Percentiles rank a stretch among this genome's conserved stretches.
phyloP scores from a whole-genome alignment of 2,113 vertebrate genomes.

The Elaphurus davidianus region DNA sequence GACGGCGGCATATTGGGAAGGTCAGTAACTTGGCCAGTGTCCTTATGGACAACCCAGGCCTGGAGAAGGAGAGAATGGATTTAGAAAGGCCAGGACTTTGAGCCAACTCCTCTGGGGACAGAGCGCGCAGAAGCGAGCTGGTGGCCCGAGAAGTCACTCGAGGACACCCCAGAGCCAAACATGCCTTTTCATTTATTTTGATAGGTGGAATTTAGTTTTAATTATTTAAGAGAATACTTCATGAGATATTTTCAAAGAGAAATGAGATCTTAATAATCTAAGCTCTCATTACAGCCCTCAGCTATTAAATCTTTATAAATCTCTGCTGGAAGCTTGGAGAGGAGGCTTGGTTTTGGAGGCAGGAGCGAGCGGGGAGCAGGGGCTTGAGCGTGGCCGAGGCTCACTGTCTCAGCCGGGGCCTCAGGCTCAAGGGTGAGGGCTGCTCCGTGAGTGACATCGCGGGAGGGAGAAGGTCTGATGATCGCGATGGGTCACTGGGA shows the following conservation, averaged over 20 bases:
- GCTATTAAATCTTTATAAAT: constrained; percentile 45
- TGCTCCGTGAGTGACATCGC: accelerated
- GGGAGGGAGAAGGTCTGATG: not conserved
- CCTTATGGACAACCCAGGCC: not conserved
- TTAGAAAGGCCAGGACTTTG: not conserved
- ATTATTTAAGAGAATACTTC: constrained; percentile 47
- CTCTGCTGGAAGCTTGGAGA: not conserved
- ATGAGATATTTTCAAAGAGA: constrained; percentile 60
- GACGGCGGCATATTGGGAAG: not conserved
- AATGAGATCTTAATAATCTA: constrained; percentile 34
- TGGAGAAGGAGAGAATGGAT: not conserved
- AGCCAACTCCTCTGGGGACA: not conserved
- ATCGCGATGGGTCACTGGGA: not conserved
- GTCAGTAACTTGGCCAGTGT: not conserved
- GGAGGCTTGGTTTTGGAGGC: not conserved
- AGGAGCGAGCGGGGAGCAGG: accelerated
- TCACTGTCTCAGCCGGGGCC: not conserved
- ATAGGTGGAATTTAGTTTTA: constrained; percentile 39
- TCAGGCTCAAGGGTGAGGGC: not conserved
- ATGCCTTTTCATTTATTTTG: constrained; percentile 46
- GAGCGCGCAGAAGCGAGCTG: not conserved
- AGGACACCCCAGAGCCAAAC: not conserved
- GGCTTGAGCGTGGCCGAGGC: accelerated
- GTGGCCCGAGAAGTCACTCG: not conserved
- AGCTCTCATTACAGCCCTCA: not conserved